Evolutionary conservation across 2,888 invertebrate species (phyloP), one percentile per base, ranked within the genome.

Genomic region (Clivina fossor): DNA sequence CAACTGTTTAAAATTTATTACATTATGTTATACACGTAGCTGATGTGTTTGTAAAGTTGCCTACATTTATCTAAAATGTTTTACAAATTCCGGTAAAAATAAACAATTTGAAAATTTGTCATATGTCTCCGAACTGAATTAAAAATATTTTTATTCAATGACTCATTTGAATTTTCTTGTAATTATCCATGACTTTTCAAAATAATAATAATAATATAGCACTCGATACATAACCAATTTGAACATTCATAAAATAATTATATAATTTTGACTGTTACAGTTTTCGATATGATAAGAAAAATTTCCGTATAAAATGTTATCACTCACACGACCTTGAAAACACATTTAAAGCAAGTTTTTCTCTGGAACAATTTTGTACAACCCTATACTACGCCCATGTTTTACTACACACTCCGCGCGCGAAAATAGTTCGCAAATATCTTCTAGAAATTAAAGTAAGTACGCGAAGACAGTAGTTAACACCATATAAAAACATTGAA

Each of bases 321-420:
- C 55, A 55, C 15, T 40, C 32, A 46, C 40, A 15, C 22, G 55
- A 30, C 55, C 55, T 55, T 55, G 55, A 22, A 20, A 18, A 16
- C 19, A 19, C 16, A 46, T 19, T 3, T 13, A 8, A 38, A 9
- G 32, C 24, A 32, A 13, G 26, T 33, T 33, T 44, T 44, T 33
- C 26, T 41, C 30, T 35, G 18, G 19, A 16, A 19, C 18, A 5
- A 19, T 22, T 55, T 55, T 55, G 55, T 46, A 47, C 55, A 55
- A 40, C 55, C 55, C 55, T 55, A 51, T 55, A 55, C 55, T 55
- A 55, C 55, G 55, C 55, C 55, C 55, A 46, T 55, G 47, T 46
- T 55, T 54, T 55, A 53, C 53, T 53, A 53, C 11, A 35, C 4
- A 22, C 19, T 19, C 9, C 46, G 46, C 22, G 19, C 15, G 8